Evolutionary conservation across 2,797 vertebrate species (phyloP), one percentile per base, ranked within the genome.

Genomic region (Pyrocephalus nanus): DNA sequence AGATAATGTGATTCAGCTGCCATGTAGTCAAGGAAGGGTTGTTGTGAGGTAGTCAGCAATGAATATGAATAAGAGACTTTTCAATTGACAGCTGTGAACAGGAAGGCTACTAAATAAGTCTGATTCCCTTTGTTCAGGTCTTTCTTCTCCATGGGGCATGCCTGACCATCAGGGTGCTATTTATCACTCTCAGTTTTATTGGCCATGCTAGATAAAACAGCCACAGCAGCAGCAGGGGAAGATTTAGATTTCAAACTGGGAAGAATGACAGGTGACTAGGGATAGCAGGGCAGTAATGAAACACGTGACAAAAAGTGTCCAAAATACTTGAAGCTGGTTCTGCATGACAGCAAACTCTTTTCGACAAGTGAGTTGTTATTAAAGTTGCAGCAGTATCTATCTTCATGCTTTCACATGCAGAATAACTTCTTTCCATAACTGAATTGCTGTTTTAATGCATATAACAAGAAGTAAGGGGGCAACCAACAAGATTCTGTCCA

Each of bases 171-270:
- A 66, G 25, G n/a, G 27, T 55, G 34, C n/a, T 86, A 11, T 96
- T 85, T 94, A 62, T 78, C 57, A n/a, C 54, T 64, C 61, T 73
- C 58, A 30, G 12, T 51, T 51, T 86, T 67, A 36, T 48, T 43
- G 18, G 36, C n/a, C n/a, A 14, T 66, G 43, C 12, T 80, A 91
- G 34, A 90, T 36, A 87, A 86, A 95, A 42, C 32, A 88, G 53
- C 12, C 3, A 2, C 23, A 55, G 69, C 60, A 73, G 61, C 80
- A 67, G 9, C 10, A 26, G 38, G 54, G 34, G 22, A 89, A 75
- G 47, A 62, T 43, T 47, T 47, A 70, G 54, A n/a, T 87, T 91
- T 92, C 82, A 88, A 72, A 93, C 74, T 62, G 20, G 42, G 23
- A 67, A 84, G 65, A 87, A 54, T 71, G 85, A 30, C 58, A 89